phyloP scores from a whole-genome alignment of 2,113 vertebrate species.

The Sander lucioperca region DNA sequence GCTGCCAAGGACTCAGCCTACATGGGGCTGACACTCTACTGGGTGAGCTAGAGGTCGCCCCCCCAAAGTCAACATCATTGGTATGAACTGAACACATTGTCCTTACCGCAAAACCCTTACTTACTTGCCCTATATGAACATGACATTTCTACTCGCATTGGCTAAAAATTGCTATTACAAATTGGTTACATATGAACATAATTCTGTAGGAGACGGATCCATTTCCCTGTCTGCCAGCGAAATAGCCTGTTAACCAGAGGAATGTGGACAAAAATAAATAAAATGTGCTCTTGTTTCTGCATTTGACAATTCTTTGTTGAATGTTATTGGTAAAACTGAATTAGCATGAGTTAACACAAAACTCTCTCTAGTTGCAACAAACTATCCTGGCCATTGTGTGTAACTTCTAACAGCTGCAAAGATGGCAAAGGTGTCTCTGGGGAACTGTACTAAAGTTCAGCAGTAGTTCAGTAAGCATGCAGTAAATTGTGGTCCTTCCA shows the following conservation, averaged over 20 bases:
- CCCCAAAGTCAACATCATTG: background rate
- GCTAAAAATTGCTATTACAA: background rate
- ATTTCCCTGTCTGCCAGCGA: background rate
- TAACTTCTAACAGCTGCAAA: constrained; percentile 12
- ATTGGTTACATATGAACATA: constrained; percentile 17
- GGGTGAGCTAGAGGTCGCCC: no score
- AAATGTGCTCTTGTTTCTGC: background rate
- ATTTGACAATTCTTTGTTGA: background rate
- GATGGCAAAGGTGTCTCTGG: background rate
- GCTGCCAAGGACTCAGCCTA: no score
- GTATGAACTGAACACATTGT: background rate
- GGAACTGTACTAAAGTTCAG: background rate
- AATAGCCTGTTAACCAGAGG: background rate
- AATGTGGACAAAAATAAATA: constrained; percentile 1
- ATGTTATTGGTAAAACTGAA: background rate
- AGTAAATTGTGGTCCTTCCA: constrained; percentile 3
- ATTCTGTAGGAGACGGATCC: background rate
- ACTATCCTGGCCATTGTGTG: background rate
- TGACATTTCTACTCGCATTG: background rate
- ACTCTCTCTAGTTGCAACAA: background rate
- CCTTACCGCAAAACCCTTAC: background rate
- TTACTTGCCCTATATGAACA: background rate
- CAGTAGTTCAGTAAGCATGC: constrained; percentile 25
- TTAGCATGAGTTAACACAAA: background rate
- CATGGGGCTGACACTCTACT: no score